Percentiles rank a stretch among this genome's conserved stretches.
Evolutionary conservation across 2,888 invertebrate genomes (phyloP).

Genomic region (Yponomeuta cagnagella): DNA sequence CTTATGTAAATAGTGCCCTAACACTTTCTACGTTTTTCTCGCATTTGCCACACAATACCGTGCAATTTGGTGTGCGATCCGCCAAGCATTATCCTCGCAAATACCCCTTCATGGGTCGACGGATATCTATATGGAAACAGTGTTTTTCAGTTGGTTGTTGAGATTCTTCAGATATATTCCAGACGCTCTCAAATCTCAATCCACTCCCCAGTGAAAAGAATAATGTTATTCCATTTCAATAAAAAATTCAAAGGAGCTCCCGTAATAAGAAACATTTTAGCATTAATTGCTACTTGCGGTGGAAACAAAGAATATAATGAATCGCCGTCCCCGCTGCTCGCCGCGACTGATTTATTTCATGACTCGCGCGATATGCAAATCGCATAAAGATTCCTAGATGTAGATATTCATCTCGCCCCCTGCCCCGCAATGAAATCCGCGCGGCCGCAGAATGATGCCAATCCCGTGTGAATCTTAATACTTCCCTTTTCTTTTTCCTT

Average conservation of each 20-base stretch:
- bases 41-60: conserved; percentile 68
- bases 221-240: background rate
- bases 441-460: conserved; percentile 72
- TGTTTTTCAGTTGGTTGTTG: conserved; percentile 53
- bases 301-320: conserved; percentile 67
- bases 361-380: conserved; percentile 75
- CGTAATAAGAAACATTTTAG: conserved; percentile 32
- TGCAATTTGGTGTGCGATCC: conserved; percentile 65
- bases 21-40: conserved; percentile 72
- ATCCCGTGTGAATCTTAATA: conserved; percentile 75
- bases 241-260: conserved; percentile 23
- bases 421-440: conserved; percentile 50
- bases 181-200: background rate
- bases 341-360: conserved; percentile 74
- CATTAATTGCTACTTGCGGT: conserved; percentile 57
- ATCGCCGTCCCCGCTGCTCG: conserved; percentile 68
- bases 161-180: conserved; percentile 27
- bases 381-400: conserved; percentile 73
- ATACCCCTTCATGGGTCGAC: conserved; percentile 41
- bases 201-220: background rate
- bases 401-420: conserved; percentile 54
- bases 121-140: conserved; percentile 52
- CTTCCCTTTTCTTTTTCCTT: conserved; percentile 71
- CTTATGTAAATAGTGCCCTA: conserved; percentile 71
- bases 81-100: conserved; percentile 53